Percentiles rank a stretch among this genome's conserved stretches.
These are phyloP conservation scores for Pseudopipra pipra DNA, from an alignment of 2,113 vertebrate species.

Conservation along the genomic window DNA sequence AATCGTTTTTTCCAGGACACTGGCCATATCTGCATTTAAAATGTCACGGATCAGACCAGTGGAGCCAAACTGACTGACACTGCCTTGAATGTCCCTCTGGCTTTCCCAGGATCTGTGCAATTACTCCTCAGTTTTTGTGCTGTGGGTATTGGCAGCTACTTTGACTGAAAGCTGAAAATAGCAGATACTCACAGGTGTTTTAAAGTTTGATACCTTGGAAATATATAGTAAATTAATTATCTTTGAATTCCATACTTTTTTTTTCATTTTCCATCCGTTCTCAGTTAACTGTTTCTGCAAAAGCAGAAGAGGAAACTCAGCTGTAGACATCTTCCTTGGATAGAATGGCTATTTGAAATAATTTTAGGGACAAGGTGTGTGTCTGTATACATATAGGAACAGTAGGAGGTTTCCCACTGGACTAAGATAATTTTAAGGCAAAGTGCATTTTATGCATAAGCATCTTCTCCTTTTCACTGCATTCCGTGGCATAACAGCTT, in stretches of 20 bases:
- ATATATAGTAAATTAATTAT: neutral
- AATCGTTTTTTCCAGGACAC: neutral
- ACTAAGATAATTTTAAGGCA: neutral
- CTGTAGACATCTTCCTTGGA: neutral
- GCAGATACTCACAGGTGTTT: neutral
- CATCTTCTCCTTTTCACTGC: neutral
- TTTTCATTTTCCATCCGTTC: neutral
- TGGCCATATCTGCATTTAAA: neutral
- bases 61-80: neutral
- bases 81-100: neutral
- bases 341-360: neutral
- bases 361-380: neutral
- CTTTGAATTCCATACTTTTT: neutral
- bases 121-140: neutral
- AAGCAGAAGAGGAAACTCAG: neutral
- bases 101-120: neutral
- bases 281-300: neutral
- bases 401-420: neutral
- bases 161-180: neutral
- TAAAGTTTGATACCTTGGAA: neutral
- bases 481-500: neutral
- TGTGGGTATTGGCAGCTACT: neutral
- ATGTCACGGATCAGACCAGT: neutral
- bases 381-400: neutral
- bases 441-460: neutral